Conservation (phyloP, 2,797 vertebrate species). For the Microtus californicus region DNA sequence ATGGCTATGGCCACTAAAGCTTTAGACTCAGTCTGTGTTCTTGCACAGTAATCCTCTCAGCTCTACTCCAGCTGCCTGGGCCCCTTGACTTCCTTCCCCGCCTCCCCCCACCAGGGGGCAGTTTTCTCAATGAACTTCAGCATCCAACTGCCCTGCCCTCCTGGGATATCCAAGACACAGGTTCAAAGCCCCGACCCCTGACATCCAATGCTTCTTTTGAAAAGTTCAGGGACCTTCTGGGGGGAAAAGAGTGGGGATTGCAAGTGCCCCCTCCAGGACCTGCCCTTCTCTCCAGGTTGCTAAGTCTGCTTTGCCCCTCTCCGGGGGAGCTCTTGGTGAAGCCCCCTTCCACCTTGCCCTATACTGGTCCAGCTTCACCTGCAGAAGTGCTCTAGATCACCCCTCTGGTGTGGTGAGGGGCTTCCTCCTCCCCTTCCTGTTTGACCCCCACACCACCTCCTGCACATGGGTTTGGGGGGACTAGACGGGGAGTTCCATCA, state of each 20-base stretch:
- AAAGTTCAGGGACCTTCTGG: slow-evolving; percentile 38
- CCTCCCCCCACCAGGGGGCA: background rate
- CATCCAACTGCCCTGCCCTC: background rate
- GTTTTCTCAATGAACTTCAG: background rate
- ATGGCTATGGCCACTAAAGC: slow-evolving; percentile 47
- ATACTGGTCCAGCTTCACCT: slow-evolving; percentile 73
- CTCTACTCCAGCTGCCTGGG: background rate
- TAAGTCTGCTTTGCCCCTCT: background rate
- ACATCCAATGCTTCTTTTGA: slow-evolving; percentile 64
- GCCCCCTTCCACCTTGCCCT: background rate
- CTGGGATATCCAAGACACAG: background rate
- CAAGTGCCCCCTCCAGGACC: background rate
- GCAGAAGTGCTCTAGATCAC: slow-evolving; percentile 84
- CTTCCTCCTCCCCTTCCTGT: slow-evolving; percentile 81
- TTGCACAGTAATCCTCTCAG: background rate
- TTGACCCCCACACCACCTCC: slow-evolving; percentile 12
- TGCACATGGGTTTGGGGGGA: background rate
- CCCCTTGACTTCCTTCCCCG: background rate
- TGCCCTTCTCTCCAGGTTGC: background rate
- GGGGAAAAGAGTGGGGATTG: background rate
- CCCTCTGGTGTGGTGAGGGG: slow-evolving; percentile 88
- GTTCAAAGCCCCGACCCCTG: background rate
- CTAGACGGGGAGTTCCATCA: slow-evolving; percentile 71
- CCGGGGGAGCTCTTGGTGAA: background rate
- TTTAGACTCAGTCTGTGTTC: slow-evolving; percentile 41